phyloP scores from a whole-genome alignment of 1,140 invertebrate genomes.

The Scaptomyza pallida region DNA sequence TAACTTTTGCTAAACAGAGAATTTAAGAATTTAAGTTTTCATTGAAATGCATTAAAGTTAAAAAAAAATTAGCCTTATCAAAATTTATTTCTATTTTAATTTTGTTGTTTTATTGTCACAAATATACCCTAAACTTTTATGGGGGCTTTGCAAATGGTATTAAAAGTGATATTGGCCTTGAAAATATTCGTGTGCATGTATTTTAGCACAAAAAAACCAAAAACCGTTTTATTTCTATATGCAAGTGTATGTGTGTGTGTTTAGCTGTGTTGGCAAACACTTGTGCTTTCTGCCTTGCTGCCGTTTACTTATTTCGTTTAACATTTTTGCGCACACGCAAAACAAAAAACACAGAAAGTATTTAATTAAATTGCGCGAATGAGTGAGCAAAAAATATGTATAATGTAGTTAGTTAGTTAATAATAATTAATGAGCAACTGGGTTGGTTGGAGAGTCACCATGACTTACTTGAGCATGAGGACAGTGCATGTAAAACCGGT shows the following conservation, averaged over 20 bases:
- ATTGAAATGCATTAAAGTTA: no score
- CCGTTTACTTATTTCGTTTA: slow-evolving; percentile 64
- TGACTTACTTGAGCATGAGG: slow-evolving; percentile 63
- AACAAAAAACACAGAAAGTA: slow-evolving; percentile 14
- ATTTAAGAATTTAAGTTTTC: no score
- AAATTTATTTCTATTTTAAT: background rate
- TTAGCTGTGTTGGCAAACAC: slow-evolving; percentile 60
- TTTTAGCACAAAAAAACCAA: slow-evolving; percentile 23
- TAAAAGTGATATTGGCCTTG: slow-evolving; percentile 77
- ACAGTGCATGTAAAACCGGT: slow-evolving; percentile 52
- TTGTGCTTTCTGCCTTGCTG: slow-evolving; percentile 35
- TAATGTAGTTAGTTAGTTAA: no score
- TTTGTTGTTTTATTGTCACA: background rate
- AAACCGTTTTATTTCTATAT: slow-evolving; percentile 25
- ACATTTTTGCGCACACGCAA: slow-evolving; percentile 48
- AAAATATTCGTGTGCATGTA: slow-evolving; percentile 48
- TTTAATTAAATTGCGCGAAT: background rate
- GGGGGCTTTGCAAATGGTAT: slow-evolving; percentile 12
- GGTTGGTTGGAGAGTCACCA: slow-evolving; percentile 50
- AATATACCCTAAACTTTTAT: slow-evolving; percentile 12
- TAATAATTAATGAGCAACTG: slow-evolving; percentile 14
- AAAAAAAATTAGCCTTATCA: background rate
- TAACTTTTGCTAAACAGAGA: no score
- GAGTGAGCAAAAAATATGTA: background rate
- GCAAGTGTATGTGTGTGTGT: slow-evolving; percentile 15